Conservation (phyloP, 2,888 invertebrate species). For the Sinotaia quadrata region DNA sequence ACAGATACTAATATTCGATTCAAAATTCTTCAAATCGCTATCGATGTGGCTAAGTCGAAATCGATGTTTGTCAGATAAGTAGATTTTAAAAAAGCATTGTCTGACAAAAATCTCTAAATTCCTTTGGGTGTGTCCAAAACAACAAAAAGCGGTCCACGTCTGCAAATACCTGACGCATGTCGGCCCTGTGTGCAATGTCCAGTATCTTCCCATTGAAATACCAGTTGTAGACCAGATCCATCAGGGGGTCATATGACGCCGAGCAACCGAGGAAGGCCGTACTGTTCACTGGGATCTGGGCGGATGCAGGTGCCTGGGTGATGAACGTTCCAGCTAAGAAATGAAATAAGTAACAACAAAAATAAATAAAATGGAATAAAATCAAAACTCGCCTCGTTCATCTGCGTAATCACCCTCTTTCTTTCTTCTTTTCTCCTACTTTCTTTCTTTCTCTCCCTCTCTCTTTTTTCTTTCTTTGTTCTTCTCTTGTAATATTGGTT, state of each 20-base stretch:
- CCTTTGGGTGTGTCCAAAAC: too few relatives aligned
- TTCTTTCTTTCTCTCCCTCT: not conserved
- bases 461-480: not conserved
- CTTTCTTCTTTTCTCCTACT: not conserved
- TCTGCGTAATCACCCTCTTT: not conserved
- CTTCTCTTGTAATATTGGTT: too few relatives aligned
- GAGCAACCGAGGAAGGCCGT: conserved; percentile 80
- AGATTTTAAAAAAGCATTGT: too few relatives aligned
- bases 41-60: too few relatives aligned
- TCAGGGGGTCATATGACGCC: conserved; percentile 83
- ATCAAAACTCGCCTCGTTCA: not conserved
- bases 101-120: too few relatives aligned
- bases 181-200: conserved; percentile 27
- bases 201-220: conserved; percentile 80
- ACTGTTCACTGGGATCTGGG: conserved; percentile 57
- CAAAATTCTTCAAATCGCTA: too few relatives aligned
- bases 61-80: too few relatives aligned
- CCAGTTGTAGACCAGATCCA: conserved; percentile 95
- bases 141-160: too few relatives aligned
- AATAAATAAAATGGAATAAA: too few relatives aligned
- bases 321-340: conserved; percentile 46
- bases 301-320: conserved; percentile 36
- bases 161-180: conserved; percentile 8
- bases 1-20: too few relatives aligned
- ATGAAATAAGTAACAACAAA: too few relatives aligned